Evolutionary conservation across 2,113 vertebrate genomes (phyloP).

Genomic region (Semnopithecus entellus): DNA sequence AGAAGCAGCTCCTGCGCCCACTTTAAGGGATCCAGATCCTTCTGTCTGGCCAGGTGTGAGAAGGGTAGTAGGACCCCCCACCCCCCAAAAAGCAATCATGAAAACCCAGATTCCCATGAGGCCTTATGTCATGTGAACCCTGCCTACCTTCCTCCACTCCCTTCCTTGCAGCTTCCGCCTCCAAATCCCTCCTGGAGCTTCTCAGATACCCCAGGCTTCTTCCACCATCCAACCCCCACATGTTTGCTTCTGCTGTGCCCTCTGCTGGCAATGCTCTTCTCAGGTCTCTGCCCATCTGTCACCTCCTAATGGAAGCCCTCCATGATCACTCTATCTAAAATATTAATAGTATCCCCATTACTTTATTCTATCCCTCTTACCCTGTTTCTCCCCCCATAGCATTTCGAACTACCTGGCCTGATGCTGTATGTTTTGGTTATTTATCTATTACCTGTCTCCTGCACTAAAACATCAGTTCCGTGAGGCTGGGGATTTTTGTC

Average conservation of each 20-base stretch:
- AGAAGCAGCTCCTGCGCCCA: too few relatives aligned
- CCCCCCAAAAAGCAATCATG: not conserved
- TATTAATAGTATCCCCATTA: not conserved
- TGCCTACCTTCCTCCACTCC: fast-evolving
- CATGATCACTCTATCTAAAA: not conserved
- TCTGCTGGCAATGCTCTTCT: not conserved
- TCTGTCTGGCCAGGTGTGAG: not conserved
- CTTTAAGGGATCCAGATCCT: not conserved
- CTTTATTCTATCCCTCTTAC: not conserved
- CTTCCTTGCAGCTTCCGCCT: not conserved
- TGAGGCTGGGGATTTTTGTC: not conserved
- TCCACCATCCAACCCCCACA: not conserved
- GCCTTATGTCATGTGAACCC: fast-evolving
- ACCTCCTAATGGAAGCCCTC: conserved; percentile 1
- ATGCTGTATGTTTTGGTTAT: not conserved
- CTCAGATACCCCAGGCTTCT: not conserved
- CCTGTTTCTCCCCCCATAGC: not conserved
- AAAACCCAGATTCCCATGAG: not conserved
- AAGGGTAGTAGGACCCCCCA: fast-evolving
- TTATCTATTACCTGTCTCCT: not conserved
- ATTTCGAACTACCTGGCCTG: not conserved
- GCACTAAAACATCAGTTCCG: fast-evolving
- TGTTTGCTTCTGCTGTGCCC: not conserved
- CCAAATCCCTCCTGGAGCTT: not conserved
- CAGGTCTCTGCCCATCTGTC: not conserved